A percentile compares a stretch with the other conserved stretches of the same genome.
Evolutionary conservation across 2,113 vertebrate species (phyloP).

Genomic region (Labeo catla): DNA sequence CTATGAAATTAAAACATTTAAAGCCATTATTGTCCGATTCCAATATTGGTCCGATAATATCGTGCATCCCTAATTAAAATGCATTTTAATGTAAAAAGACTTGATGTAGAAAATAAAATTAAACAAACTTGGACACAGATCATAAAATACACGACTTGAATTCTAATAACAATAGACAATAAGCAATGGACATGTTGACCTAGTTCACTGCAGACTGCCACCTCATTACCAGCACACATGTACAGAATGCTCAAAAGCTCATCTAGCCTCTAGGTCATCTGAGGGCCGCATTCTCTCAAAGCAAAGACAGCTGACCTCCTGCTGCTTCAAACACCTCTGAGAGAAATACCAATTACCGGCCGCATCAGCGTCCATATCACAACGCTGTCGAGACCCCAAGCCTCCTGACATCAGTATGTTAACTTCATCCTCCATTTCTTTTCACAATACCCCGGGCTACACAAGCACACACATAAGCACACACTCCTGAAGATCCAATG

Average conservation of each 20-base stretch:
- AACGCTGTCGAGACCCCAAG: not conserved
- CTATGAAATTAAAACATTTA: too few relatives aligned
- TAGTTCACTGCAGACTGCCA: not conserved
- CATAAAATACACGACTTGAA: not conserved
- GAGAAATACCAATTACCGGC: constrained; percentile 37
- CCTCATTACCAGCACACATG: not conserved
- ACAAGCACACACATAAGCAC: not conserved
- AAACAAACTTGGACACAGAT: not conserved
- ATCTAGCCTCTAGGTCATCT: constrained; percentile 28
- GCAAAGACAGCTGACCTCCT: constrained; percentile 19
- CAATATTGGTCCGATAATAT: too few relatives aligned
- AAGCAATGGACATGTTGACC: not conserved
- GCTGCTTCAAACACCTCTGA: constrained; percentile 17
- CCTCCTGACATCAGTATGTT: not conserved
- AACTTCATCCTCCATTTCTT: constrained; percentile 3
- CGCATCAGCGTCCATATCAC: not conserved
- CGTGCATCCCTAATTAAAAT: too few relatives aligned
- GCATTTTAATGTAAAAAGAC: not conserved
- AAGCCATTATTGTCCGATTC: too few relatives aligned
- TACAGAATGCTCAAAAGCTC: constrained; percentile 28
- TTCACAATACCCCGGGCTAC: not conserved
- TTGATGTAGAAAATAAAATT: not conserved
- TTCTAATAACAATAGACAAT: not conserved
- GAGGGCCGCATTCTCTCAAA: constrained; percentile 1
- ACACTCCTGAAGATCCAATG: not conserved